These are phyloP conservation scores for Galago senegalensis DNA, from an alignment of 2,797 vertebrate species.

Conservation along the genomic window DNA sequence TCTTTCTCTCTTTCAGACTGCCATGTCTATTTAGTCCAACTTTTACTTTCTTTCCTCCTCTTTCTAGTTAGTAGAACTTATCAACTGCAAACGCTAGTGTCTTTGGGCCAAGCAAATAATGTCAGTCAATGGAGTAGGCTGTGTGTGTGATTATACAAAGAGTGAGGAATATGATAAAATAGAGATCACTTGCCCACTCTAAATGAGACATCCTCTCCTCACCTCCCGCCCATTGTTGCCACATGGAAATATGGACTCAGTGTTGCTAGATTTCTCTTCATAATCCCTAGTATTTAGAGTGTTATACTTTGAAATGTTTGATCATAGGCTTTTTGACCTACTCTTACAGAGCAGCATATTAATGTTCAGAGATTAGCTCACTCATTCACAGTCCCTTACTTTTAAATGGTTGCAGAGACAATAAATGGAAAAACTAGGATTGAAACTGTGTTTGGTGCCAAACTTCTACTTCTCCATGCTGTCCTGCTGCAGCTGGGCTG, in stretches of 20 bases:
- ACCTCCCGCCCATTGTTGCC: background rate
- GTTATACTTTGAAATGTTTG: background rate
- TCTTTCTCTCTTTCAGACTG: background rate
- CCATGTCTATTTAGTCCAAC: slow-evolving; percentile 39
- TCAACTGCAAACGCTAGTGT: background rate
- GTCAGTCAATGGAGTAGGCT: background rate
- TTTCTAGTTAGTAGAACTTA: background rate
- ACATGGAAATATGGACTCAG: background rate
- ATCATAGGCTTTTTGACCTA: background rate
- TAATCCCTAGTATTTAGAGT: slow-evolving; percentile 22
- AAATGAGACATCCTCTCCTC: background rate
- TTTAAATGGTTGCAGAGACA: background rate
- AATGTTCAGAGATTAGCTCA: background rate
- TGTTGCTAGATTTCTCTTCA: slow-evolving; percentile 10
- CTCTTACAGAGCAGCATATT: background rate
- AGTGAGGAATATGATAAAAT: background rate
- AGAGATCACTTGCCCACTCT: background rate
- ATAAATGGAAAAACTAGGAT: background rate
- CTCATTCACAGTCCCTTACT: background rate
- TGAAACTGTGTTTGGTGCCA: background rate
- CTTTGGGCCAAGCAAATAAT: background rate
- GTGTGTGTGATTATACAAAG: background rate
- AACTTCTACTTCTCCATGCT: background rate
- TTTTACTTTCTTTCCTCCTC: slow-evolving; percentile 40
- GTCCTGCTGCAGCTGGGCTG: background rate